A percentile compares a stretch with the other conserved stretches of the same genome.
These are phyloP conservation scores for Lanius ludovicianus DNA, from an alignment of 2,113 vertebrate species.

Conservation along the genomic window DNA sequence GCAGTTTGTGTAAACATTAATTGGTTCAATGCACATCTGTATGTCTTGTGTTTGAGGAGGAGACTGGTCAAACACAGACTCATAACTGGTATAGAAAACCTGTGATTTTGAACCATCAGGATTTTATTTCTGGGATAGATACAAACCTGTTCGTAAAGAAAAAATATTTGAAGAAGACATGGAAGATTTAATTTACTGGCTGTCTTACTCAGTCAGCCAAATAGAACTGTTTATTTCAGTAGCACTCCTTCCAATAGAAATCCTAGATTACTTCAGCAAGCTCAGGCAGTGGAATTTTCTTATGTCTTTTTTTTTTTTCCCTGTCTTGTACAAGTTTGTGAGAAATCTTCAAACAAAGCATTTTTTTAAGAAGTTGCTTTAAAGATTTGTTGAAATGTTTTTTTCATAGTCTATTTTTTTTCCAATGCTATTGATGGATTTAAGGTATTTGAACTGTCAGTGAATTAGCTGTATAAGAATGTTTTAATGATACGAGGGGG, in stretches of 20 bases:
- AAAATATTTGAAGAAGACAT: conserved; percentile 8
- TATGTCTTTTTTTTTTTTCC: neutral
- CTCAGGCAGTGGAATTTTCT: neutral
- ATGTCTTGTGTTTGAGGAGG: neutral
- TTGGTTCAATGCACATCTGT: neutral
- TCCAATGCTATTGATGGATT: conserved; percentile 26
- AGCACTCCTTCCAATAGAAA: neutral
- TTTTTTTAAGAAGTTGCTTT: neutral
- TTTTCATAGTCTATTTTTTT: neutral
- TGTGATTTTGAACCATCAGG: neutral
- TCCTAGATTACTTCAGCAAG: conserved; percentile 32
- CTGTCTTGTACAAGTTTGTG: neutral
- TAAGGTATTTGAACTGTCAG: neutral
- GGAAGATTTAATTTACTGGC: neutral
- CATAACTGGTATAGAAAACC: neutral
- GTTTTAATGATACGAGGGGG: neutral
- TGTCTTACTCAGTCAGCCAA: neutral
- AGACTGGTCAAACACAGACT: neutral
- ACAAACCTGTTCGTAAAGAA: neutral
- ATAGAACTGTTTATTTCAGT: conserved; percentile 18
- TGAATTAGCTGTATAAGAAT: conserved; percentile 8
- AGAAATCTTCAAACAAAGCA: neutral
- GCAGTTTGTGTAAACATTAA: neutral
- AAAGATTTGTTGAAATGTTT: neutral
- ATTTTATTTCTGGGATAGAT: neutral